Base-by-base conservation (phyloP, 2,113 vertebrate genomes). In the Seriola aureovittata region DNA sequence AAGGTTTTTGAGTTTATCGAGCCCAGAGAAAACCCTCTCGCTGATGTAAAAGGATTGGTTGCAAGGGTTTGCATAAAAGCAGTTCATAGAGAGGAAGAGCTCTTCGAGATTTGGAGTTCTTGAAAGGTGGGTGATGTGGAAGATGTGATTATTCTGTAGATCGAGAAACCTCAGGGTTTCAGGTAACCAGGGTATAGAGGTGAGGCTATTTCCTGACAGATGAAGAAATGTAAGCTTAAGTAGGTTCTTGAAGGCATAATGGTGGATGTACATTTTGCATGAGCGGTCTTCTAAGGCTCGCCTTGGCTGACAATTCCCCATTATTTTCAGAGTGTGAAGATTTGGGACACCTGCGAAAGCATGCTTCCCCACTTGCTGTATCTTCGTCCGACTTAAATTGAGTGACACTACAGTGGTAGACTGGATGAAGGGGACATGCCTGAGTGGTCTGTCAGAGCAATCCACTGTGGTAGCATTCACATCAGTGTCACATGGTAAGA, bases 41-140 rank as follows among this genome's bases (percentile, higher is more conserved):
- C 70, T 58, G 14, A 96, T 94, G 46, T 82, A 75, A 75, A 95
- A 93, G 5, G 93, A 85, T 23, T 91, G 83, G 42, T 91, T 68
- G 74, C 96, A 96, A n/a, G 92, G 93, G 69, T 96, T 96, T 44
- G 67, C 82, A 77, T 95, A 94, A 92, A 85, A 96, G 48, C 96
- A 96, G 82, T 96, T 96, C 23, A 52, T 92, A 17, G 34, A 29
- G 8, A 96, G 85, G 0, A 88, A 23, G 23, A 96, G 93, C 2
- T 50, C 10, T 55, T 86, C 42, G 1, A 96, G 91, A 42, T 75
- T 44, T 9, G 92, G 94, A 36, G 94, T 89, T 0, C 87, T 84
- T 19, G 95, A 68, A 25, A 93, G 78, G 4, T 73, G 4, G 8
- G 50, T 75, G 44, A 96, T 93, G 1, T 75, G 59, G 32, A 90